Evolutionary conservation across 2,797 vertebrate species (phyloP), one percentile per base, ranked within the genome.

Genomic region (Coccyzus lansbergi): DNA sequence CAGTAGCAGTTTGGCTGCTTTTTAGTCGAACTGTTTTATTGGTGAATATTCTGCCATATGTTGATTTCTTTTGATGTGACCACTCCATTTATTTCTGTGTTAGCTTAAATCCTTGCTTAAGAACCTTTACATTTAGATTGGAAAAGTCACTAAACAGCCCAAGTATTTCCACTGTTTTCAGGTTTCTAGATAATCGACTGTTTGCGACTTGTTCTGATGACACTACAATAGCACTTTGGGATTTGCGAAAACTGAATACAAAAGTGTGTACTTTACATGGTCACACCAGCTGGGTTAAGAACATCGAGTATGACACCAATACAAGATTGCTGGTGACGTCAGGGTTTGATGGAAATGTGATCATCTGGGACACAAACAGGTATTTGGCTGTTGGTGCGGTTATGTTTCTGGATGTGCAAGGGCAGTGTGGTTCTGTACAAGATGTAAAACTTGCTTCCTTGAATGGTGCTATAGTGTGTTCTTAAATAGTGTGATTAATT

Each of bases 331-430:
- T 99, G 29, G 99, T 99, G 93, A 99, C 99, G 0, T 99, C 99
- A 14, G 99, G 99, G 89, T 99, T 99, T 44, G 99, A 99, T 87
- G 99, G 99, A 76, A 99, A 99, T 75, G 99, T 99, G 92, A 99
- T 99, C 97, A 99, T 99, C 51, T 99, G 99, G 99, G 99, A 99
- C 97, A 99, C 99, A 28, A 99, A 99, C 98, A 99, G 99, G 99
- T 99, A 62, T 18, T 94, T 91, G 38, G 20, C 48, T 38, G n/a
- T 51, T 68, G 0, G 1, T 71, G 69, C 33, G 60, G 26, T 65
- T 36, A 19, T 0, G 2, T 51, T 34, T 26, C 19, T 33, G 36
- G 78, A 67, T 12, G 5, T 29, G 0, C 8, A 26, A 29, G 42
- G 28, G 8, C 9, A 14, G 36, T 20, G 42, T 40, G 53, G 22